phyloP scores from a whole-genome alignment of 64 coral and sea anemone species.

The Exaiptasia diaphana region DNA sequence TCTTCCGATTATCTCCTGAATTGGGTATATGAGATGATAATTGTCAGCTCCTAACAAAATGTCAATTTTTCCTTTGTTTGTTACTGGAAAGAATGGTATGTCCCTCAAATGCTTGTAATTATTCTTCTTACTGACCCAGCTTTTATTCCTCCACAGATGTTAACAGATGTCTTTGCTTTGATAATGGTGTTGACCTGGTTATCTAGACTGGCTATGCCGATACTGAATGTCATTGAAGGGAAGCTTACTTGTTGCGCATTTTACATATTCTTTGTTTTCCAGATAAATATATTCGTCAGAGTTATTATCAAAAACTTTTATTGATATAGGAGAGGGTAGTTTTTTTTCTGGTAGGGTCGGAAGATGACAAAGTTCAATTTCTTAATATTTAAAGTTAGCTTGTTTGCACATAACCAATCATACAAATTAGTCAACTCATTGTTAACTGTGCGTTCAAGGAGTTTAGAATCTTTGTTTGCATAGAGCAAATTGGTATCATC shows the following conservation, averaged over 20 bases:
- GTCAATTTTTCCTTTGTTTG: neutral
- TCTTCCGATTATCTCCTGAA: neutral
- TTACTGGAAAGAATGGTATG: neutral
- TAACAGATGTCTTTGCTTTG: slow-evolving; percentile 29
- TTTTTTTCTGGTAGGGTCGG: slow-evolving; percentile 5
- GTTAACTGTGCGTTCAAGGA: neutral
- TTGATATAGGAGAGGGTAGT: too few relatives aligned
- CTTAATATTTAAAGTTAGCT: slow-evolving; percentile 5
- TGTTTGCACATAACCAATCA: slow-evolving; percentile 4
- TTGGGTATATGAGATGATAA: slow-evolving; percentile 5
- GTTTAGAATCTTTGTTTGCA: neutral
- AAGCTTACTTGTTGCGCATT: slow-evolving; percentile 22
- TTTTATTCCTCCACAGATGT: slow-evolving; percentile 57
- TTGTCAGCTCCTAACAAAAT: slow-evolving; percentile 4
- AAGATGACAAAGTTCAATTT: slow-evolving; percentile 5
- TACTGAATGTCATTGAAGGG: neutral
- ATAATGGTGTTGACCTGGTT: slow-evolving; percentile 3
- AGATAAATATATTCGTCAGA: too few relatives aligned
- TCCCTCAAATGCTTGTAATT: slow-evolving; percentile 17
- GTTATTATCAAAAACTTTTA: too few relatives aligned
- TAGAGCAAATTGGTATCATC: slow-evolving; percentile 5
- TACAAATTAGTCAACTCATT: neutral
- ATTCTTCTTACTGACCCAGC: slow-evolving; percentile 36
- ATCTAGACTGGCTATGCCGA: neutral
- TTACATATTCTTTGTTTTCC: too few relatives aligned